These are phyloP conservation scores for Crotalus horridus DNA, from an alignment of 2,113 vertebrate genomes.

Conservation along the genomic window DNA sequence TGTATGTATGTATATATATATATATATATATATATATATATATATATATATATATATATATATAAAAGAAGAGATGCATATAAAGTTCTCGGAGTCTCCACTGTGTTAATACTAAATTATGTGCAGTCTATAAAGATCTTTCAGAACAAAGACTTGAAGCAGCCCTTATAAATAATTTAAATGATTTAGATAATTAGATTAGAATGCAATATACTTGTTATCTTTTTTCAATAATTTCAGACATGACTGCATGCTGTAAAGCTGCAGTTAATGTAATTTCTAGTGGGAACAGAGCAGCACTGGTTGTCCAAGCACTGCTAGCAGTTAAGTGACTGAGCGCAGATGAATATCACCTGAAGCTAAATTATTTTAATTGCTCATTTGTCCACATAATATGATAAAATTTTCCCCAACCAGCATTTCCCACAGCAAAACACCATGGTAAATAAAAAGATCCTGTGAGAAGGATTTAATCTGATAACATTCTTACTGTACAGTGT, in stretches of 20 bases:
- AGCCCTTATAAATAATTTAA: conserved; percentile 44
- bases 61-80: neutral
- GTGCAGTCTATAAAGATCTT: conserved; percentile 31
- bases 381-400: neutral
- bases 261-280: conserved; percentile 11
- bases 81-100: conserved; percentile 29
- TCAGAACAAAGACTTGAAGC: conserved; percentile 37
- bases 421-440: neutral
- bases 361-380: neutral
- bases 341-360: neutral
- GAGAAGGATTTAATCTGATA: neutral
- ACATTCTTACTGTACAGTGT: neutral
- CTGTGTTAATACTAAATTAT: conserved; percentile 36
- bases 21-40: fast-evolving
- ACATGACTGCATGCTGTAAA: conserved; percentile 30
- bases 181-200: conserved; percentile 52
- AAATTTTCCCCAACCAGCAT: neutral
- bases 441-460: neutral
- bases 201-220: conserved; percentile 36
- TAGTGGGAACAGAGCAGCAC: neutral
- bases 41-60: neutral
- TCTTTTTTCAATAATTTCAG: conserved; percentile 44
- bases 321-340: neutral
- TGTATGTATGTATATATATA: too few species aligned
- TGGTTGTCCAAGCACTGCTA: conserved; percentile 12